Evolutionary conservation across 2,888 invertebrate species (phyloP).

Genomic region (Perithous albicinctus): DNA sequence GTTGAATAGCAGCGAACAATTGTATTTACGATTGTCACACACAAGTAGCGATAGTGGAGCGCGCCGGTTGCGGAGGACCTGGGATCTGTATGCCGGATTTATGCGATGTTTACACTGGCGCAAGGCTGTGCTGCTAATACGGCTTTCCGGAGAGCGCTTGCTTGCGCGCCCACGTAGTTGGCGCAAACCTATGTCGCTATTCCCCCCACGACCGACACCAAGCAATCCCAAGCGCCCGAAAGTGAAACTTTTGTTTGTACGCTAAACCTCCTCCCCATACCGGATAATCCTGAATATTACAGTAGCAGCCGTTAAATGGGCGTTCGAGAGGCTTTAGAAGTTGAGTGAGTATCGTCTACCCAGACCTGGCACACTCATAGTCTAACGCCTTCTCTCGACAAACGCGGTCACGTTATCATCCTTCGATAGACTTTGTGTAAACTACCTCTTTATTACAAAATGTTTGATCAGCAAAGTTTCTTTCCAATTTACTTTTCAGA

Average conservation of each 20-base stretch:
- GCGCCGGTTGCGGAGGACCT: conserved; percentile 34
- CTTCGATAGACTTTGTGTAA: conserved; percentile 30
- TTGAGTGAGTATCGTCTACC: conserved; percentile 58
- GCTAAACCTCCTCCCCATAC: conserved; percentile 71
- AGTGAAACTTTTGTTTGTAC: conserved; percentile 83
- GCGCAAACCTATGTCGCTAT: conserved; percentile 51
- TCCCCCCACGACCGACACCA: conserved; percentile 46
- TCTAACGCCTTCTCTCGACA: conserved; percentile 36
- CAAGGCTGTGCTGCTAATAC: conserved; percentile 82
- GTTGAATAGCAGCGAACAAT: conserved; percentile 62
- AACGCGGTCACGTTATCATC: conserved; percentile 39
- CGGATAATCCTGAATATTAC: conserved; percentile 82
- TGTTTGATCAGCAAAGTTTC: neutral
- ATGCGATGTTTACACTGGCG: conserved; percentile 82
- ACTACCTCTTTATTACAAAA: conserved; percentile 20
- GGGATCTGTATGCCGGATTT: conserved; percentile 76
- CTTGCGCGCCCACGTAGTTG: conserved; percentile 54
- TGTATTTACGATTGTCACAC: conserved; percentile 66
- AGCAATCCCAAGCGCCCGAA: conserved; percentile 74
- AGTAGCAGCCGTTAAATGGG: conserved; percentile 68
- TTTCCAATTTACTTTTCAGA: neutral
- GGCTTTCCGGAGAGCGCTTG: conserved; percentile 77
- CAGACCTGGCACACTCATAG: conserved; percentile 28
- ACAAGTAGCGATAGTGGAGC: conserved; percentile 47
- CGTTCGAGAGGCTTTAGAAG: conserved; percentile 63